A percentile compares a stretch with the other conserved stretches of the same genome.
Evolutionary conservation across 2,797 vertebrate species (phyloP).

Genomic region (Danio jaintianensis): DNA sequence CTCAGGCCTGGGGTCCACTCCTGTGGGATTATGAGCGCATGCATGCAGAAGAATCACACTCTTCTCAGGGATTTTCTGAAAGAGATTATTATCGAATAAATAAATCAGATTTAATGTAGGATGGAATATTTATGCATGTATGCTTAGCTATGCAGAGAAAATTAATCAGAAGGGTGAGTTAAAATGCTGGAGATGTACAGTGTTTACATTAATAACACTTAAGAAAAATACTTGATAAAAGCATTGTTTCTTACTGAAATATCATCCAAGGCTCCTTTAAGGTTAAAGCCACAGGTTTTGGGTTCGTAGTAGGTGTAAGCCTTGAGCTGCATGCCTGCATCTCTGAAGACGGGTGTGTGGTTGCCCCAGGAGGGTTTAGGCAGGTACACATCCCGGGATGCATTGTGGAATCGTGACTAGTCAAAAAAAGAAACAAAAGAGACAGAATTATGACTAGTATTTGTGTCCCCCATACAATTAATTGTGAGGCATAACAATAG

Average conservation of each 20-base stretch:
- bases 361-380: conserved; percentile 98
- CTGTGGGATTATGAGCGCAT: conserved; percentile 97
- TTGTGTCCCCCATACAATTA: not conserved
- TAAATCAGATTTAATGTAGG: not conserved
- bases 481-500: not conserved
- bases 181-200: not conserved
- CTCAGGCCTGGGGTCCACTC: conserved; percentile 93
- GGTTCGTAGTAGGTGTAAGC: conserved; percentile 95
- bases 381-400: conserved; percentile 87
- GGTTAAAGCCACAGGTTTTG: conserved; percentile 94
- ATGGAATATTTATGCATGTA: too few relatives aligned
- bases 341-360: conserved; percentile 97
- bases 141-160: not conserved
- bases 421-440: not conserved
- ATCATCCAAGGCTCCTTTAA: conserved; percentile 91
- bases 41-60: conserved; percentile 93
- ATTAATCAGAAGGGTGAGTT: not conserved
- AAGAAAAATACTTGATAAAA: conserved; percentile 5
- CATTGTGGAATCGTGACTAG: conserved; percentile 92
- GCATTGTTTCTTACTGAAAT: conserved; percentile 87
- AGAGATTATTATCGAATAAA: not conserved
- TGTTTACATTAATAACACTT: not conserved
- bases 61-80: conserved; percentile 94
- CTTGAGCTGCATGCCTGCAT: conserved; percentile 93
- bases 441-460: too few relatives aligned